Evolutionary conservation across 2,113 vertebrate species (phyloP), one percentile per base, ranked within the genome.

Genomic region (Butorides virescens): DNA sequence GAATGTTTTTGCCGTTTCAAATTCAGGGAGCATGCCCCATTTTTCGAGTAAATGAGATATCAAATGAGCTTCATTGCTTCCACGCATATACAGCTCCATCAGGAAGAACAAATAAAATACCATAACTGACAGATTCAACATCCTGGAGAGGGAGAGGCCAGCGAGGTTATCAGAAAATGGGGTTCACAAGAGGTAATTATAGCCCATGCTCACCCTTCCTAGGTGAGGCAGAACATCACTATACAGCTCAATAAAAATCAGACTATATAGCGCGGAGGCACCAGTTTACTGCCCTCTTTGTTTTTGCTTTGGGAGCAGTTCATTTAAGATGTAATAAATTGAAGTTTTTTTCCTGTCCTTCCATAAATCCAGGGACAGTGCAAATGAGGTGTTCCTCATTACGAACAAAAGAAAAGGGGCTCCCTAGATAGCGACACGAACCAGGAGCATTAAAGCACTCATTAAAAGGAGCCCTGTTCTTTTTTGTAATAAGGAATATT

Each of bases 311-410:
- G 97, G 97, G 97, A 98, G 97, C 95, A 92, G 95, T 97, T 98
- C 97, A 91, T 98, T 98, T 98, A 98, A 98, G 97, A 96, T 56
- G 91, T 90, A 97, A 98, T 98, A 98, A 97, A 98, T 97, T 65
- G 90, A 90, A 96, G 5, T 80, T 92, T 92, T 92, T 91, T 86
- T 46, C 91, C 93, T 50, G 63, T 90, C 81, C 95, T 79, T 88
- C 95, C 92, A 98, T 98, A 98, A 98, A 98, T 98, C 97, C 89
- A 92, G 90, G 90, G 94, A 97, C 92, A 83, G 97, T 96, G 92
- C 97, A 98, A 98, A 98, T 98, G 97, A 98, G 97, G 97, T 96
- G 94, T 56, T 94, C 91, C 97, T 98, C 97, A 98, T 98, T 98
- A 98, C 0, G 25, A 95, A 88, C 95, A 88, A 90, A 97, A 97